Evolutionary conservation across 1,140 invertebrate genomes (phyloP), one percentile per base, ranked within the genome.

Genomic region (Geopemphigus sp.): DNA sequence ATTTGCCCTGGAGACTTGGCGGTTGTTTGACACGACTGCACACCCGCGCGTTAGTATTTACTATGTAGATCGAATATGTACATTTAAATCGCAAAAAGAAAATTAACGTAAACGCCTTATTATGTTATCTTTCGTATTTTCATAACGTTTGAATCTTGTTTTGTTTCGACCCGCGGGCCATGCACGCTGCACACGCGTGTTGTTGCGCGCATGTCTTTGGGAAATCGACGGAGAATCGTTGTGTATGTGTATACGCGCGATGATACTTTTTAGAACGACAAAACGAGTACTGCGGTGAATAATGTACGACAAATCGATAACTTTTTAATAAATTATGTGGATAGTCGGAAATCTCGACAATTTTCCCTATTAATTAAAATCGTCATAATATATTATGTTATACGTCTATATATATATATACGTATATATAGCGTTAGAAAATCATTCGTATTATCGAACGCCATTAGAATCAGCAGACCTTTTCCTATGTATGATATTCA

Each of bases 1-100:
- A 76, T 76, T 76, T 39, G 73, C 73, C 73, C 73, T 76, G n/a
- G n/a, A 76, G 54, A 74, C 72, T 74, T 29, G 19, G 24, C 54
- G 54, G 54, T n/a, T 74, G 19, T 59, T 32, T 57, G 24, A 57
- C 53, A 19, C n/a, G 8, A 14, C 10, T 5, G n/a, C 47, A 68
- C 8, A n/a, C 3, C 8, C 19, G 59, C 5, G 32, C 1, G 24
- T 54, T 73, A 4, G 53, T 70, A 53, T 29, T 68, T 22, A 68
- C 39, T 26, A 70, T 53, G 45, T 68, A 4, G 32, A 68, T 68
- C 5, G 24, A 68, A 68, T 47, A 47, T 14, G 15, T 24, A 47
- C 45, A 12, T 39, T 63, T 45, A 11, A 45, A 45, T 61, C 15
- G 26, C 29, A 61, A n/a, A 22, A 59, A 64, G 24, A 6, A 8